Evolutionary conservation across 2,797 vertebrate genomes (phyloP), one percentile per base, ranked within the genome.

Genomic region (Ara ararauna): DNA sequence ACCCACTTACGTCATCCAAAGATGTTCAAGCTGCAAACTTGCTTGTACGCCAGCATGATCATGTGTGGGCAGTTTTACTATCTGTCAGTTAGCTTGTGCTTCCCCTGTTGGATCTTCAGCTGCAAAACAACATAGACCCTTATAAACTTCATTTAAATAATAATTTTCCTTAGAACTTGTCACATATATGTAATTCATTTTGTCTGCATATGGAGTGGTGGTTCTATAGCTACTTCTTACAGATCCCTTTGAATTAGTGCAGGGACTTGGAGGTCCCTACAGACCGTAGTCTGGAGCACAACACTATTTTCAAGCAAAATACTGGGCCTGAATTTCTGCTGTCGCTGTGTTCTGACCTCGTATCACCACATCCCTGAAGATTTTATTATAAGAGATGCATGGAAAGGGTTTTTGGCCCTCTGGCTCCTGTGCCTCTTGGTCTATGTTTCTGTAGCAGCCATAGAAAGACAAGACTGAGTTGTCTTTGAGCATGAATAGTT

Each of bases 291-390:
- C 10, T 74, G 73, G 21, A 90, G 51, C 60, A n/a, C 12, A 50
- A 19, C 10, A 3, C 34, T 65, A 4, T 72, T 87, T 89, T 79
- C n/a, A 54, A 80, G n/a, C 32, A 83, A 45, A 42, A 34, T 53
- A 16, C 23, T 34, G 53, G 22, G 29, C 19, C 62, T 84, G 42
- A 68, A 34, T 84, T 77, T 85, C 50, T 88, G 58, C 38, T 72
- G 0, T 42, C 60, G 17, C 36, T 3, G 1, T 71, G 19, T 23
- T 76, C 26, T 81, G n/a, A 65, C 45, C 54, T 94, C 0, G 0
- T 44, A 17, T 60, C 34, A 56, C 44, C 2, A 2, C 21, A 21
- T 73, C 48, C 24, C 44, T 85, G 45, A 79, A 58, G 67, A 48
- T 79, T 76, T 86, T 86, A 24, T 66, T 40, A 24, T 26, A 14